A percentile compares a stretch with the other conserved stretches of the same genome.
Evolutionary conservation across 2,113 vertebrate genomes (phyloP).

Genomic region (Morone chrysops): DNA sequence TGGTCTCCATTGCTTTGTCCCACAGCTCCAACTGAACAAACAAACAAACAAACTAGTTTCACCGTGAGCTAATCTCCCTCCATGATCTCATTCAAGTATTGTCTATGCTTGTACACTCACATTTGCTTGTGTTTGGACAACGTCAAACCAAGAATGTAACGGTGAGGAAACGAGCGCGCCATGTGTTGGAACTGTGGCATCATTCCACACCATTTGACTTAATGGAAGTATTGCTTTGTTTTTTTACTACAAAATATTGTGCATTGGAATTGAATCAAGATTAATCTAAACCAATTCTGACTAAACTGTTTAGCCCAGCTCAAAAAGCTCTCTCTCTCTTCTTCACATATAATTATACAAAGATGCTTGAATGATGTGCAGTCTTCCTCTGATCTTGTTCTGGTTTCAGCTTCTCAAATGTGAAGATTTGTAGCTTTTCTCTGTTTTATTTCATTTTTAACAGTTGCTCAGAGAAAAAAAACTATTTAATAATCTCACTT

Average conservation of each 20-base stretch:
- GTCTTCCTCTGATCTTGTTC: not conserved
- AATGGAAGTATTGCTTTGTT: not conserved
- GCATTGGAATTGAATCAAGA: not conserved
- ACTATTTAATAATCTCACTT: not conserved
- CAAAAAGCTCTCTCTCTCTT: not conserved
- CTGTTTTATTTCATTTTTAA: not conserved
- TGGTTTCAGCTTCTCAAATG: not conserved
- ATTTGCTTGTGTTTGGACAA: not conserved
- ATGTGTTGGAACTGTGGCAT: not conserved
- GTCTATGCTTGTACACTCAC: not conserved
- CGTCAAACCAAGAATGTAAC: not conserved
- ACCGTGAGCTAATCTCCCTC: not conserved
- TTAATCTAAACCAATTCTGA: not conserved
- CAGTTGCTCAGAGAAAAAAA: not conserved
- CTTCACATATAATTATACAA: not conserved
- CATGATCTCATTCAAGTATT: not conserved
- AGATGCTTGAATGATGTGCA: not conserved
- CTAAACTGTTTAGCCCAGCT: not conserved
- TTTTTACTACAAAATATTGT: not conserved
- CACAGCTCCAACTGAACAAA: not conserved
- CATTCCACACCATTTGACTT: not conserved
- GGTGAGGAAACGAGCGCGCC: not conserved
- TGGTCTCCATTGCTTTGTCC: not conserved
- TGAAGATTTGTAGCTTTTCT: not conserved
- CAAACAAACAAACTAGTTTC: constrained; percentile 9